Base-by-base conservation (phyloP, 1,140 invertebrate species). In the Ptiloglossa arizonensis region DNA sequence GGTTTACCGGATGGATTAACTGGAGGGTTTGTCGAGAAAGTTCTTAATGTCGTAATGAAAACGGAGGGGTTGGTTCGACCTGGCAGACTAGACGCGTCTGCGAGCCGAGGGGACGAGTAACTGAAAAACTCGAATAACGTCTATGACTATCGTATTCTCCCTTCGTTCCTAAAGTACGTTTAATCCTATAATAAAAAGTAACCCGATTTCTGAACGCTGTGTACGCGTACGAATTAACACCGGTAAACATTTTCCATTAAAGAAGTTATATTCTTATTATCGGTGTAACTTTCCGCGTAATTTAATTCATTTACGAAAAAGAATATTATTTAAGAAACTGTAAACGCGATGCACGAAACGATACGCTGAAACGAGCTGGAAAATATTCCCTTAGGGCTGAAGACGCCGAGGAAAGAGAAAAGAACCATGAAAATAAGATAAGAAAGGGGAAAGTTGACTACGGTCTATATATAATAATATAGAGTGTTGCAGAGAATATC, bases 31-130 rank as follows among this genome's bases (percentile, higher is more conserved):
- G 79, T 79, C 73, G 84, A 82, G 79, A 86, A 86, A 85, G 80
- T 86, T 85, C 81, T 80, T 80, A 86, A 85, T 77, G 78, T 80
- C 67, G 59, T 83, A 87, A 87, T 86, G 86, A 85, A 87, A 86
- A 82, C 77, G 74, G 73, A 76, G 80, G 66, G 79, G 46, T 35
- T 54, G 71, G 48, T 52, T 59, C 71, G 67, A 35, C 24, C 54
- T 72, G 74, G 57, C 67, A 50, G 56, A 56, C 66, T 69, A 75
- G 71, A 75, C 79, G 73, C 62, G 85, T 46, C 48, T 57, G 79
- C 41, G 70, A 29, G 60, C 69, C 71, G 56, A 82, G 70, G 81
- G 77, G 79, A 63, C 48, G 63, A 68, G n/a, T 59, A 46, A 38
- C 35, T 75, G 48, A 81, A 88, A 81, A 85, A 88, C 82, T 88